phyloP scores from a whole-genome alignment of 2,113 vertebrate genomes.

The Microcebus tavaratra region DNA sequence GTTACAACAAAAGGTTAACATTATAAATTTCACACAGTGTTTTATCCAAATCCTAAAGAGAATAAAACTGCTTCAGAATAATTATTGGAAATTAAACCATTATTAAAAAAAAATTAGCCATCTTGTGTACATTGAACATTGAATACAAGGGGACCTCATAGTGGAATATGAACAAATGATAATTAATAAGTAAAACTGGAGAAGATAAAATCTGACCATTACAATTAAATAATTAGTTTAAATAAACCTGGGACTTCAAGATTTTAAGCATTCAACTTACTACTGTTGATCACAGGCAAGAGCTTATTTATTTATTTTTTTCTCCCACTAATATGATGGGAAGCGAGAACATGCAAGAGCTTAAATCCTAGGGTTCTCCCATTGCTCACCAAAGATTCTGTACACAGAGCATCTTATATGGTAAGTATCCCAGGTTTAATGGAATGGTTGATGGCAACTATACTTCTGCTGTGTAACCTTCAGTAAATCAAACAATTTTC shows the following conservation, averaged over 20 bases:
- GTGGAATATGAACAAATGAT: background rate
- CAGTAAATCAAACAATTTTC: background rate
- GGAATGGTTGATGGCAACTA: background rate
- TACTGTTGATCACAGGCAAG: background rate
- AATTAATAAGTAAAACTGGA: background rate
- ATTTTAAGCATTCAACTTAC: background rate
- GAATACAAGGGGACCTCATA: background rate
- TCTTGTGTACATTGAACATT: background rate
- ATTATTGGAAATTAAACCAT: background rate
- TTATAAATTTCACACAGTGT: background rate
- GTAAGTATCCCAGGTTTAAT: background rate
- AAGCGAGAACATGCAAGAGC: background rate
- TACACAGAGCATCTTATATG: background rate
- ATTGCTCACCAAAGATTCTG: background rate
- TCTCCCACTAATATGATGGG: no score
- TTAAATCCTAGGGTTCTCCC: background rate
- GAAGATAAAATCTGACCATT: background rate
- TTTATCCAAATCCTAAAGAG: background rate
- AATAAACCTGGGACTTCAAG: background rate
- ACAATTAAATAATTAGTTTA: conserved; percentile 17
- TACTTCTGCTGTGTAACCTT: background rate
- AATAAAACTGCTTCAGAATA: background rate
- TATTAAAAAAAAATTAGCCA: conserved; percentile 12
- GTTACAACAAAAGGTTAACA: background rate
- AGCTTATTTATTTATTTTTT: background rate